These are phyloP conservation scores for Drosophila triauraria DNA, from an alignment of 1,140 invertebrate species.

Conservation along the genomic window DNA sequence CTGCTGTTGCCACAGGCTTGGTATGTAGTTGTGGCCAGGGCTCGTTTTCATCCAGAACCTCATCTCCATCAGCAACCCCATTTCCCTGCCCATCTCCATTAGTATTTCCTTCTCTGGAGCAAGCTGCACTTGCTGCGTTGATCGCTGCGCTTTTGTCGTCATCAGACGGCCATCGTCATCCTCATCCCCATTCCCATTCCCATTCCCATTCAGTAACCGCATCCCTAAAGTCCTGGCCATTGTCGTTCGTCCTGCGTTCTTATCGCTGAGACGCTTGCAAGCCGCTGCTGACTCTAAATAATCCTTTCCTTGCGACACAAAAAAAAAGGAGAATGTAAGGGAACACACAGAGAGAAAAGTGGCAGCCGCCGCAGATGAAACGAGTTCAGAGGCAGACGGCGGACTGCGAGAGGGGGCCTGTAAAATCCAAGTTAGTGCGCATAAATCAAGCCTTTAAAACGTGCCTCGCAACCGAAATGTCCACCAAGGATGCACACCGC, in stretches of 20 bases:
- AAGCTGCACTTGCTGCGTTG: constrained; percentile 25
- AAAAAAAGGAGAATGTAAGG: constrained; percentile 29
- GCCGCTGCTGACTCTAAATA: constrained; percentile 82
- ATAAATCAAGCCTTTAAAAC: constrained; percentile 85
- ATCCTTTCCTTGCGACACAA: constrained; percentile 74
- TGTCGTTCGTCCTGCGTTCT: constrained; percentile 72
- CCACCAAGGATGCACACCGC: constrained; percentile 70
- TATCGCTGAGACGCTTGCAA: constrained; percentile 80
- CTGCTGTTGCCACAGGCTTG: not conserved
- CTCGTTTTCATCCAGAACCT: not conserved
- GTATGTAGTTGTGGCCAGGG: not conserved
- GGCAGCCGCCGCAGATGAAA: constrained; percentile 55
- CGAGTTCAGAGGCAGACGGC: constrained; percentile 19
- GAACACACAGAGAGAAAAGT: constrained; percentile 48
- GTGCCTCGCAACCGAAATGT: constrained; percentile 83
- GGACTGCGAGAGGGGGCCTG: constrained; percentile 42
- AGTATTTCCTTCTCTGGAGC: not conserved
- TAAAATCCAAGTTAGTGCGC: constrained; percentile 75
- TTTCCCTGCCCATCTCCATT: not conserved
- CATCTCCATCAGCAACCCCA: not conserved
- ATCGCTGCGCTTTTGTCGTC: constrained; percentile 59
- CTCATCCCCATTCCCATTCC: constrained; percentile 7
- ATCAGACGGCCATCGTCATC: constrained; percentile 34
- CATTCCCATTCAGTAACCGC: constrained; percentile 18
- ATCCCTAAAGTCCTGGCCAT: constrained; percentile 48